Evolutionary conservation across 2,888 invertebrate genomes (phyloP), one percentile per base, ranked within the genome.

Genomic region (Hirtodrosophila confusa): DNA sequence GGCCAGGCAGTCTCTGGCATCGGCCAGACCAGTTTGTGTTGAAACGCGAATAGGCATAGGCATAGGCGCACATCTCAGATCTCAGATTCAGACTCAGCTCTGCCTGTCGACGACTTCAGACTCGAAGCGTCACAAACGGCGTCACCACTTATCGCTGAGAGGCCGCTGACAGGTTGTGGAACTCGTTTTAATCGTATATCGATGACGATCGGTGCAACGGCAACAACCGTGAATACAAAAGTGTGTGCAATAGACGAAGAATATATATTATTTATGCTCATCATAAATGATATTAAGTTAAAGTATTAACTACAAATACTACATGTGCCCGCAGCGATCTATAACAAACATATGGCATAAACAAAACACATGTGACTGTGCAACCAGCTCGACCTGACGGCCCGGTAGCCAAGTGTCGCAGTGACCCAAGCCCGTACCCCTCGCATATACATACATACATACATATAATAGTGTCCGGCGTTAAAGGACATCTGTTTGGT

Each of bases 31-130:
- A 91, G 91, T 91, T 89, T 88, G 89, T 89, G 87, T 84, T 90
- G 82, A 89, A 91, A 90, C 91, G 91, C 89, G 91, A 89, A 85
- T 89, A 86, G 87, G 89, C 89, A 85, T 86, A 86, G 87, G 89
- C 89, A 85, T 86, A 86, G 87, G 89, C 89, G 80, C 90, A 89
- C 90, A 89, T 90, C 90, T 86, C 31, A 31, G 31, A 7, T 31
- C 8, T 31, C 27, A 31, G 31, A 7, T 31, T 17, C 17, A 17
- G 17, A 17, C 44, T 44, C 51, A 67, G 68, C 68, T 48, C 48
- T 65, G 71, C 49, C 61, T 49, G 66, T 75, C 65, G 58, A 64
- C 67, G 54, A 56, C 36, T 72, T 60, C 33, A 60, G 54, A 41
- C 51, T 29, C 75, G 49, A 51, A 45, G 39, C 62, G 51, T 48